phyloP scores from a whole-genome alignment of 2,888 invertebrate genomes.

The Ophioninae sp. region DNA sequence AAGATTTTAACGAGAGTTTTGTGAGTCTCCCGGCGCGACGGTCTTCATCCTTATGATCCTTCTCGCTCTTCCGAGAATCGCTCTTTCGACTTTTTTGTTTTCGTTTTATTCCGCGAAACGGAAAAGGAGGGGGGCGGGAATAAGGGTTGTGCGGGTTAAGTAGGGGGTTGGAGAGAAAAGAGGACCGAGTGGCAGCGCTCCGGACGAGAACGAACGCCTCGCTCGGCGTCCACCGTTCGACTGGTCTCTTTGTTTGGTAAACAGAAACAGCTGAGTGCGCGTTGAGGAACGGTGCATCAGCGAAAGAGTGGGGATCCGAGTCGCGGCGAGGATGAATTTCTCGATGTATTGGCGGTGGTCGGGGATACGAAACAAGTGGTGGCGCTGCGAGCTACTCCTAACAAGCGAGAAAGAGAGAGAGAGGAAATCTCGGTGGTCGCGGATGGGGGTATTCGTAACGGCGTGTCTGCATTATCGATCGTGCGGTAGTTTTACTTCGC shows the following conservation, averaged over 20 bases:
- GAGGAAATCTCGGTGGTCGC: not conserved
- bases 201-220: conserved; percentile 64
- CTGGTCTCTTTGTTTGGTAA: conserved; percentile 80
- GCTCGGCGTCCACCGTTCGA: conserved; percentile 73
- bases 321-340: conserved; percentile 12
- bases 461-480: conserved; percentile 55
- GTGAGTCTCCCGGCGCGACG: not conserved
- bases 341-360: conserved; percentile 48
- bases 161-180: not conserved
- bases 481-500: conserved; percentile 17
- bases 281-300: conserved; percentile 52
- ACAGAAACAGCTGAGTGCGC: conserved; percentile 80
- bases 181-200: conserved; percentile 30
- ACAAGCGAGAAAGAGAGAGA: not conserved
- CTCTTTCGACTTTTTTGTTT: not conserved
- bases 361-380: conserved; percentile 28
- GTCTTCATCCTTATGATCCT: not conserved
- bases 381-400: not conserved
- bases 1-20: not conserved
- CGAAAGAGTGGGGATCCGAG: conserved; percentile 51
- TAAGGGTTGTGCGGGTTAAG: not conserved
- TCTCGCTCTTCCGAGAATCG: not conserved
- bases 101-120: not conserved
- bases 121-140: not conserved
- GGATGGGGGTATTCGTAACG: conserved; percentile 11